Conservation (phyloP, 2,888 invertebrate genomes). For the Andrena camellia region DNA sequence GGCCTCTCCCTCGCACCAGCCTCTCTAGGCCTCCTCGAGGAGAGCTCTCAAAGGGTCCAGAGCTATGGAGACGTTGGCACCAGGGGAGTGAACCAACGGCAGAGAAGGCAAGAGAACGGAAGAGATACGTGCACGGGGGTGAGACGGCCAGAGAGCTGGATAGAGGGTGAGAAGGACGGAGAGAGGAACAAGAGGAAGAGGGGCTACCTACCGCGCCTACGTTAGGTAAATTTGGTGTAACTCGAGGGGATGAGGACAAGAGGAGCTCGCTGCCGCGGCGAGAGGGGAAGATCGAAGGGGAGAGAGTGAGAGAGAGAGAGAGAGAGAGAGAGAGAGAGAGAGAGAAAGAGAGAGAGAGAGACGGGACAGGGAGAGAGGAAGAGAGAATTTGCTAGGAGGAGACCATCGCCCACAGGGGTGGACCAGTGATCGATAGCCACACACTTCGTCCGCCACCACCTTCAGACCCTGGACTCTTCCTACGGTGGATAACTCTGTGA, state of each 20-base stretch:
- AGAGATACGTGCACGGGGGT: conserved; percentile 43
- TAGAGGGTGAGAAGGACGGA: conserved; percentile 50
- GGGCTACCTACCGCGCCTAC: conserved; percentile 76
- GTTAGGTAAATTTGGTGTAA: conserved; percentile 84
- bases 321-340: conserved; percentile 51
- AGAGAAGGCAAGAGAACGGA: conserved; percentile 53
- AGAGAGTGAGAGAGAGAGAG: conserved; percentile 20
- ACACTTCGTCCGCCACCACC: conserved; percentile 74
- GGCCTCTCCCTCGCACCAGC: conserved; percentile 56
- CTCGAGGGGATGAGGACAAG: conserved; percentile 78
- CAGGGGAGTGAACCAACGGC: conserved; percentile 69
- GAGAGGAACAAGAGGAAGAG: conserved; percentile 60
- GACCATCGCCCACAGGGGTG: conserved; percentile 78
- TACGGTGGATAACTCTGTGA: conserved; percentile 62
- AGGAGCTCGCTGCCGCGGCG: conserved; percentile 60
- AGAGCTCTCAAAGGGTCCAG: conserved; percentile 75
- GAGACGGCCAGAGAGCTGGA: conserved; percentile 30
- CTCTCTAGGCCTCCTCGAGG: conserved; percentile 76
- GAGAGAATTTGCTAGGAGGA: conserved; percentile 71
- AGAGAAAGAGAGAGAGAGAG: conserved; percentile 44
- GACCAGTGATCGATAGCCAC: conserved; percentile 81
- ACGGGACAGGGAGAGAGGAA: conserved; percentile 42
- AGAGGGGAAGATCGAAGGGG: conserved; percentile 38
- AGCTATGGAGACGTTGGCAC: conserved; percentile 75
- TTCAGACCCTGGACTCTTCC: conserved; percentile 72